phyloP scores from a whole-genome alignment of 2,113 vertebrate genomes.

The Limanda limanda region DNA sequence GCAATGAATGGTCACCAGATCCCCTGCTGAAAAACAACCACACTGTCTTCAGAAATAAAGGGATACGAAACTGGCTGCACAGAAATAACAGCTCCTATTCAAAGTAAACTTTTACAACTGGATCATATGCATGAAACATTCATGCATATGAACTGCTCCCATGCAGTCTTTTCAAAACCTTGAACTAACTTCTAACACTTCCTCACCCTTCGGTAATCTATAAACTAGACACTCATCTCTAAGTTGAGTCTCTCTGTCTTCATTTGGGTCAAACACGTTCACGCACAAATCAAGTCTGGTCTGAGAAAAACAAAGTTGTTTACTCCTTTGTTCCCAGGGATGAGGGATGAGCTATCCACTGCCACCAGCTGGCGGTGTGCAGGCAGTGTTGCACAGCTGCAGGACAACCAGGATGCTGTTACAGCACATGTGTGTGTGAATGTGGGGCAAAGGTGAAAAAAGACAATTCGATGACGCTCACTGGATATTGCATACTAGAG shows the following conservation, averaged over 20 bases:
- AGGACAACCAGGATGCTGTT: background rate
- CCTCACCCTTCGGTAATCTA: background rate
- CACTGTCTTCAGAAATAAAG: background rate
- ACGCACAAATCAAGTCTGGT: conserved; percentile 27
- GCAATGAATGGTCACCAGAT: conserved; percentile 18
- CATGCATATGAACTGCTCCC: no score
- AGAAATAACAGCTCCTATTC: background rate
- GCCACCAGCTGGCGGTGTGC: conserved; percentile 54
- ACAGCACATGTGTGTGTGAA: background rate
- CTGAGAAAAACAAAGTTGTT: conserved; percentile 78
- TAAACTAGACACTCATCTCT: background rate
- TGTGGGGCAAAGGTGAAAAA: background rate
- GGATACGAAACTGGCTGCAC: background rate
- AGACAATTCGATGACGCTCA: background rate
- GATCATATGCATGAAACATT: background rate
- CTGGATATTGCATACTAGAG: background rate
- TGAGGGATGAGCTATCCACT: conserved; percentile 20
- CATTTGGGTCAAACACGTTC: background rate
- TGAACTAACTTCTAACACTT: background rate
- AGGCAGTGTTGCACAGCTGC: conserved; percentile 16
- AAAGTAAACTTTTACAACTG: background rate
- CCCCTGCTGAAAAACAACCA: conserved; percentile 8
- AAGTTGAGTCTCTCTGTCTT: background rate
- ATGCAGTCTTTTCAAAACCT: background rate
- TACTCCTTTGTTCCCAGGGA: conserved; percentile 67